These are phyloP conservation scores for Halcyon leucocephala DNA, from an alignment of 2,797 vertebrate species.

Conservation along the genomic window DNA sequence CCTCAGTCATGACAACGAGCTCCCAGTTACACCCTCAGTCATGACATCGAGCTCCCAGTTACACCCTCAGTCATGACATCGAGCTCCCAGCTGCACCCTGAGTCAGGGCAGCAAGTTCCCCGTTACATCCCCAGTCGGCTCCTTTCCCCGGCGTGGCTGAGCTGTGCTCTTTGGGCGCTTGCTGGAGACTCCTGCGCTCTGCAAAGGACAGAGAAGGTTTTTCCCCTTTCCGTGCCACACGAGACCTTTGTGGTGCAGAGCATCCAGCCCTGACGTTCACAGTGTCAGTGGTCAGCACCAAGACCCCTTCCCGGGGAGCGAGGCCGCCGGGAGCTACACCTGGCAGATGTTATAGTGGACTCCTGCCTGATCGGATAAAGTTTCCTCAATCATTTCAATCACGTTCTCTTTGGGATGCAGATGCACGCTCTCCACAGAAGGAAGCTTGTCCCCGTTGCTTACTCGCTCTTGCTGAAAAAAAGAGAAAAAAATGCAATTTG, in stretches of 20 bases:
- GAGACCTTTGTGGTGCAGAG: background rate
- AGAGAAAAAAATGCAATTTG: background rate
- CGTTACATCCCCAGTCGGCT: background rate
- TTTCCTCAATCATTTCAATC: conserved; percentile 75
- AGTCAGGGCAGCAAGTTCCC: background rate
- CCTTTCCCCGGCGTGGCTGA: background rate
- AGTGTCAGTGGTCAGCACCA: background rate
- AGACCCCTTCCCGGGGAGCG: background rate
- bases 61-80: too few species aligned
- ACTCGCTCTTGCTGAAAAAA: conserved; percentile 59
- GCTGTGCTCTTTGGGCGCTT: too few species aligned
- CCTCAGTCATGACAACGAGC: too few species aligned
- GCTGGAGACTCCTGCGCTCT: background rate
- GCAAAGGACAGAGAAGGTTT: background rate
- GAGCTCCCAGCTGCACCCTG: too few species aligned
- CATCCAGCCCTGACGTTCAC: accelerated
- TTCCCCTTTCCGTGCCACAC: background rate
- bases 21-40: too few species aligned
- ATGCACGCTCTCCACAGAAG: conserved; percentile 78
- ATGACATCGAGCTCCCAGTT: too few species aligned
- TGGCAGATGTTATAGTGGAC: conserved; percentile 89
- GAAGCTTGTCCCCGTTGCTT: conserved; percentile 70
- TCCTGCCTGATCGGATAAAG: conserved; percentile 68
- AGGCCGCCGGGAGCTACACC: conserved; percentile 73
- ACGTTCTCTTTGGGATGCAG: conserved; percentile 73